These are phyloP conservation scores for Agrotis puta DNA, from an alignment of 2,888 invertebrate genomes.

Conservation along the genomic window DNA sequence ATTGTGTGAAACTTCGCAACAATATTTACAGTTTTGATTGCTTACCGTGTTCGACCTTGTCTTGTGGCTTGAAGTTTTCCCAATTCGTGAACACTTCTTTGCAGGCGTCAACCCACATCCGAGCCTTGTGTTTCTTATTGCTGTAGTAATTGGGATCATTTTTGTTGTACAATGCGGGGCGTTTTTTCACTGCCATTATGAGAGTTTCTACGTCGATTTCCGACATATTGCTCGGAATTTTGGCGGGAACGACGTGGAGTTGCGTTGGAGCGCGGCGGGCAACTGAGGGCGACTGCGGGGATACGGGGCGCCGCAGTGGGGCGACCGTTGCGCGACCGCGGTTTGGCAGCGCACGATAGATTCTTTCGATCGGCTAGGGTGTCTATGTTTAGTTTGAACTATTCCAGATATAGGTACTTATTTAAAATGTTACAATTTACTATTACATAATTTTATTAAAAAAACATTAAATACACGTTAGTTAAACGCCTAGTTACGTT, in stretches of 20 bases:
- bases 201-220: conserved; percentile 72
- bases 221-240: conserved; percentile 61
- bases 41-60: conserved; percentile 75
- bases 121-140: conserved; percentile 72
- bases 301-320: conserved; percentile 45
- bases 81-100: conserved; percentile 73
- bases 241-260: conserved; percentile 67
- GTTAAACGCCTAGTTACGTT: too few species aligned
- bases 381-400: conserved; percentile 28
- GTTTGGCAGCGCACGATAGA: conserved; percentile 43
- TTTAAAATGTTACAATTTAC: too few species aligned
- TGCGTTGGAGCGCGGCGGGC: conserved; percentile 65
- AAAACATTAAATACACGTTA: too few species aligned
- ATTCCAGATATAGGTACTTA: too few species aligned
- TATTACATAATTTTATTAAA: too few species aligned
- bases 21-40: conserved; percentile 49
- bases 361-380: conserved; percentile 66
- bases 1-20: conserved; percentile 21
- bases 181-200: conserved; percentile 74
- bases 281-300: conserved; percentile 79
- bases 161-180: conserved; percentile 75
- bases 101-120: conserved; percentile 76
- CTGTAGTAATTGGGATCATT: conserved; percentile 72
- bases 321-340: conserved; percentile 69
- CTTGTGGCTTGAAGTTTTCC: conserved; percentile 71